These are phyloP conservation scores for Rotaria magnacalcarata DNA, from an alignment of 2,888 invertebrate species.

Conservation along the genomic window DNA sequence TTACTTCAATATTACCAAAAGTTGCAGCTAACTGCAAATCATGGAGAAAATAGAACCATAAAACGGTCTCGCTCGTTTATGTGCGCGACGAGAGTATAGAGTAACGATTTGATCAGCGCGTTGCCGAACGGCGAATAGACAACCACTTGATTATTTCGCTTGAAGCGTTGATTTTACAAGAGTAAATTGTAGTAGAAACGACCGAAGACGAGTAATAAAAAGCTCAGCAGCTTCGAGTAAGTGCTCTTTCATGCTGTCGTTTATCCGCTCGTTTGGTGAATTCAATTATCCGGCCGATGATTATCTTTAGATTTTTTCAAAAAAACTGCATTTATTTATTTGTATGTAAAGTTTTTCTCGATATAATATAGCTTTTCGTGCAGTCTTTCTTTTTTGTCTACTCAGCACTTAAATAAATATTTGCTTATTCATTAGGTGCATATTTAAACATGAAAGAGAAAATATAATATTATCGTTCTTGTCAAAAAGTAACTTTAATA, in stretches of 20 bases:
- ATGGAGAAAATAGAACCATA: not conserved
- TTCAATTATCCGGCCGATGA: not conserved
- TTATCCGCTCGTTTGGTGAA: not conserved
- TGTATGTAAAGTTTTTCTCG: not conserved
- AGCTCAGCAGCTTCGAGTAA: not conserved
- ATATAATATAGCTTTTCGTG: not conserved
- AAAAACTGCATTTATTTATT: not conserved
- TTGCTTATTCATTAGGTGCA: not conserved
- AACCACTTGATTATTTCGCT: not conserved
- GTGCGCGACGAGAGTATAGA: not conserved
- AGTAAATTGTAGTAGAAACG: not conserved
- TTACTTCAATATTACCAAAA: not conserved
- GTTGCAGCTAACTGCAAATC: not conserved
- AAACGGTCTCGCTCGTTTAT: not conserved
- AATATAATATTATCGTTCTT: not conserved
- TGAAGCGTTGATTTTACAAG: not conserved
- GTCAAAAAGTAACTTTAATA: not conserved
- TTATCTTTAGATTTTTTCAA: not conserved
- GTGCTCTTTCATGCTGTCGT: not conserved
- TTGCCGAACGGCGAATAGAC: not conserved
- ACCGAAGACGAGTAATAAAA: not conserved
- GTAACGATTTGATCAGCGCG: not conserved
- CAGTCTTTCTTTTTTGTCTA: not conserved
- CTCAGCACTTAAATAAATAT: not conserved
- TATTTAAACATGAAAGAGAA: not conserved